Conservation (phyloP, 2,113 vertebrate species). For the Trochalopteron elliotii region DNA sequence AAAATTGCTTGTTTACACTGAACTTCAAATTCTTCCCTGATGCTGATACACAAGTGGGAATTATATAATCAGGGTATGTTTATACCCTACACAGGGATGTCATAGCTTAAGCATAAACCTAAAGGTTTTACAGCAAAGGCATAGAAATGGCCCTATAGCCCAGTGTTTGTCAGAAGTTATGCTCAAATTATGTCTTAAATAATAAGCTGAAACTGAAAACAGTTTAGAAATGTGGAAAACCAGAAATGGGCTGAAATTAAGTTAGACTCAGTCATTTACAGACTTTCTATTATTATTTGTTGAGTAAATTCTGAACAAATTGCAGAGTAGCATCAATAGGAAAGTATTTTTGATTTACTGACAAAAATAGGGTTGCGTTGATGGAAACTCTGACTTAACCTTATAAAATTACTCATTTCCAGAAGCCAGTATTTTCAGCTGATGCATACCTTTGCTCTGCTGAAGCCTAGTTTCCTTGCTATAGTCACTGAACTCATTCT, state of each 20-base stretch:
- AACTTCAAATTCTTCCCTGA: background rate
- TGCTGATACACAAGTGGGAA: background rate
- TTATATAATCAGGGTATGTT: background rate
- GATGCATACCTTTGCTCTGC: background rate
- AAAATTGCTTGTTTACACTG: background rate
- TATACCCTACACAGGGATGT: background rate
- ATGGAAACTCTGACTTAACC: conserved; percentile 44
- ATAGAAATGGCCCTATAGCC: background rate
- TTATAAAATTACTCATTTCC: background rate
- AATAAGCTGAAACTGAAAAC: background rate
- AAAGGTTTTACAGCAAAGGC: background rate
- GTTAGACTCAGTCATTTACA: background rate
- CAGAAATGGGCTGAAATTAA: background rate
- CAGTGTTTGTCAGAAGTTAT: background rate
- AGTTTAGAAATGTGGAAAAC: background rate
- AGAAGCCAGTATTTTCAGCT: background rate
- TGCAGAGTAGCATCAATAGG: conserved; percentile 3
- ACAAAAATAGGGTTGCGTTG: background rate
- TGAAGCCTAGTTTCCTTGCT: background rate
- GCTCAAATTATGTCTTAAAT: background rate
- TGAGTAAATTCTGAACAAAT: background rate
- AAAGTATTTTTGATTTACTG: conserved; percentile 47
- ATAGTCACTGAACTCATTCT: background rate
- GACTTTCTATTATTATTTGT: conserved; percentile 16
- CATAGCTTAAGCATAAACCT: background rate